phyloP scores from a whole-genome alignment of 2,113 vertebrate species.

The Parotia lawesii region DNA sequence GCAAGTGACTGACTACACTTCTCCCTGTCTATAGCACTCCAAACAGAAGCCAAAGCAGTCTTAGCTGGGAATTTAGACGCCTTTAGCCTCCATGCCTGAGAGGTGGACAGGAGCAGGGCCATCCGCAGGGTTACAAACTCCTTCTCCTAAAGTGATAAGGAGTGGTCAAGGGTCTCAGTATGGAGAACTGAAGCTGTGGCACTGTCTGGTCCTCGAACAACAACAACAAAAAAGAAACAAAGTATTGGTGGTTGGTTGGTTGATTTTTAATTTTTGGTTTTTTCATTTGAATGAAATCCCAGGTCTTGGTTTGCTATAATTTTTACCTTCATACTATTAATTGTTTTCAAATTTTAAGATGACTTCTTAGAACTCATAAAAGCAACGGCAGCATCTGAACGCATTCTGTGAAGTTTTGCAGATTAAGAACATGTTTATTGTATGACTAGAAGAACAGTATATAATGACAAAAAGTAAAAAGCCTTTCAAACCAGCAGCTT shows the following conservation, averaged over 20 bases:
- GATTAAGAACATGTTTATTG: not conserved
- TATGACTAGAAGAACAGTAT: not conserved
- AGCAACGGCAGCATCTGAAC: not conserved
- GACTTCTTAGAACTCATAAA: not conserved
- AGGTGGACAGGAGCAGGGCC: rapidly evolving
- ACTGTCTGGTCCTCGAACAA: not conserved
- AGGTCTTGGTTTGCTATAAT: not conserved
- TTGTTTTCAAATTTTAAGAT: not conserved
- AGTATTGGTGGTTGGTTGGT: rapidly evolving
- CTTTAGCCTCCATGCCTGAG: rapidly evolving
- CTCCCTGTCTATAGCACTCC: not conserved
- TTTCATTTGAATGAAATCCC: not conserved
- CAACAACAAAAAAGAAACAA: not conserved
- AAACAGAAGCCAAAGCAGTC: not conserved
- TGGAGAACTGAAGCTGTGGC: not conserved
- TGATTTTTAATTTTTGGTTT: not conserved
- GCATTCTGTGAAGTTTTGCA: not conserved
- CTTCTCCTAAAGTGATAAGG: not conserved
- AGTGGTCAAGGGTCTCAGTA: not conserved
- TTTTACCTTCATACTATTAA: not conserved
- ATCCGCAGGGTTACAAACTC: not conserved
- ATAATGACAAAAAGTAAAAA: not conserved
- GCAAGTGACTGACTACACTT: not conserved
- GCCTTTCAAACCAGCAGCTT: not conserved
- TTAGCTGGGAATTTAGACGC: not conserved